Evolutionary conservation across 1,140 invertebrate species (phyloP).

Genomic region (Leptinotarsa lineolata): DNA sequence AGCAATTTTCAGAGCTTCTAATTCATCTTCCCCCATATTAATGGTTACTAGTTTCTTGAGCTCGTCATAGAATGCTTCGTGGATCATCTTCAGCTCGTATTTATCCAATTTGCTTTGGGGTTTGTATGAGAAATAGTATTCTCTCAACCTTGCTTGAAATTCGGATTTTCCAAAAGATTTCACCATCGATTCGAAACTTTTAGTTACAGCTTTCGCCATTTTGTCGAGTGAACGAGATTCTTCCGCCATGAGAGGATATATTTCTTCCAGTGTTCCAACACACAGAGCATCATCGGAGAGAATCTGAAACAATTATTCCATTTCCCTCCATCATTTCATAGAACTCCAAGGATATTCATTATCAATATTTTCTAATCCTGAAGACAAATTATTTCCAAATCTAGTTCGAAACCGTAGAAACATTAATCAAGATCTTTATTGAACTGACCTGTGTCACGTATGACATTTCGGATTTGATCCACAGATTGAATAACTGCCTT

Average conservation of each 20-base stretch:
- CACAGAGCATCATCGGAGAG: conserved; percentile 49
- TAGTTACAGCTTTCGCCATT: conserved; percentile 10
- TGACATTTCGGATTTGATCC: conserved; percentile 42
- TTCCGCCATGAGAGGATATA: conserved; percentile 46
- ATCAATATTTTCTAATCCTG: too few relatives aligned
- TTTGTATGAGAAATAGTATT: conserved; percentile 50
- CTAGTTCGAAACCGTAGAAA: too few relatives aligned
- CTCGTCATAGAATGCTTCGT: conserved; percentile 44
- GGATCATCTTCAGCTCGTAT: conserved; percentile 35
- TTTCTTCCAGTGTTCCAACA: conserved; percentile 46
- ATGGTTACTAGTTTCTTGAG: conserved; percentile 24
- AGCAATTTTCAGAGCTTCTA: not conserved
- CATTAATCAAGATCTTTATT: not conserved
- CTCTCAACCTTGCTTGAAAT: conserved; percentile 36
- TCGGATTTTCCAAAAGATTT: conserved; percentile 47
- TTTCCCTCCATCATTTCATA: too few relatives aligned
- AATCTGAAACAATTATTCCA: conserved; percentile 31
- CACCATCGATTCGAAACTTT: conserved; percentile 33
- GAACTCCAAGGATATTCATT: too few relatives aligned
- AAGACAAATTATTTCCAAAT: too few relatives aligned
- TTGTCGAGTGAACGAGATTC: conserved; percentile 42
- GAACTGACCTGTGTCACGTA: conserved; percentile 32
- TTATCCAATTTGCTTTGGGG: conserved; percentile 34
- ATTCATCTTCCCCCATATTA: not conserved
- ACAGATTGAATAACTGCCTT: conserved; percentile 48